Percentiles rank a stretch among this genome's conserved stretches.
Conservation (phyloP, 2,113 vertebrate species). For the Nipponia nippon region DNA sequence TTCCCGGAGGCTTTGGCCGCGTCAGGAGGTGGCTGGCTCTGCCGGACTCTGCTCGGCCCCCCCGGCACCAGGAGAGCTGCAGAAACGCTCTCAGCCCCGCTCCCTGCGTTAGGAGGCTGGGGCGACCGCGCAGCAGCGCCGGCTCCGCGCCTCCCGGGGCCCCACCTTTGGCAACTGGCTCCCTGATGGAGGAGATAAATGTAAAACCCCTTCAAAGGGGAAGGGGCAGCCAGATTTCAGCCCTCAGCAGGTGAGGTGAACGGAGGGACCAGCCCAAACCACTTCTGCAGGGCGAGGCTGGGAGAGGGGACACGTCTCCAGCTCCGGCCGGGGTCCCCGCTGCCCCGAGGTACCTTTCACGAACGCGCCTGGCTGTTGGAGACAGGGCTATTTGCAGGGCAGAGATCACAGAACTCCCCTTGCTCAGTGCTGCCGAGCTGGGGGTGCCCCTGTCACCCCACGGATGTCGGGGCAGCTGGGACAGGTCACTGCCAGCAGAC, state of each 20-base stretch:
- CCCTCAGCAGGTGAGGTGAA: accelerated
- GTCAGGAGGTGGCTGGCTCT: background rate
- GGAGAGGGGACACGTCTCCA: background rate
- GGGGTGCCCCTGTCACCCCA: too few relatives aligned
- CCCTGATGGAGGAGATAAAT: too few relatives aligned
- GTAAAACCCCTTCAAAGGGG: accelerated
- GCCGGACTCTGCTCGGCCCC: background rate
- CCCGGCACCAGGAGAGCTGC: background rate
- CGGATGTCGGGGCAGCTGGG: too few relatives aligned
- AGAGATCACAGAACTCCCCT: background rate
- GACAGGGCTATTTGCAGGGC: background rate
- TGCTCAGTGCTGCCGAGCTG: too few relatives aligned
- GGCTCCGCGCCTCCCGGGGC: accelerated
- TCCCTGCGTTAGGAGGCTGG: background rate
- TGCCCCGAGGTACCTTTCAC: accelerated
- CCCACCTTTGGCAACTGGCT: background rate
- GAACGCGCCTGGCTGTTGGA: accelerated
- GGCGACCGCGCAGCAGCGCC: accelerated
- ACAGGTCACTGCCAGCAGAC: background rate
- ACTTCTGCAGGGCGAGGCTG: background rate
- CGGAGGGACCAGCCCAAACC: background rate
- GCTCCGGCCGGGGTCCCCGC: background rate
- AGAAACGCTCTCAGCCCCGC: background rate
- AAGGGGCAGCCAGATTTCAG: background rate
- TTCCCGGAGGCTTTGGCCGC: background rate